Evolutionary conservation across 2,888 invertebrate species (phyloP).

Genomic region (Formica aserva): DNA sequence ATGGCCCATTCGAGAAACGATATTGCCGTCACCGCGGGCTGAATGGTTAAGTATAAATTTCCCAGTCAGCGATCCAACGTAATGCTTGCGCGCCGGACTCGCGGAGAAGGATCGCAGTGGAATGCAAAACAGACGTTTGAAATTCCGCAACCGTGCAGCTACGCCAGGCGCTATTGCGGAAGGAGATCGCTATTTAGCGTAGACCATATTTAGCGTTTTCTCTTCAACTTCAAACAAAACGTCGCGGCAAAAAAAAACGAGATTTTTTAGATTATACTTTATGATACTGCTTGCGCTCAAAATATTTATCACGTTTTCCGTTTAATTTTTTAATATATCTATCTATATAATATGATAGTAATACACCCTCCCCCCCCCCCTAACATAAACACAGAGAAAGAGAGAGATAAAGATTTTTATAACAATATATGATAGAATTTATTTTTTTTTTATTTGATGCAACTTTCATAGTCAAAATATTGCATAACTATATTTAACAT

Average conservation of each 20-base stretch:
- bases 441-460: neutral
- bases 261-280: slow-evolving; percentile 10
- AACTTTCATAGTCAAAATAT: neutral
- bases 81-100: slow-evolving; percentile 69
- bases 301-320: neutral
- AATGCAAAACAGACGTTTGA: slow-evolving; percentile 82
- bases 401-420: neutral
- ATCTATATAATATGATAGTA: neutral
- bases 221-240: slow-evolving; percentile 31
- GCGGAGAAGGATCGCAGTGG: slow-evolving; percentile 69
- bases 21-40: slow-evolving; percentile 72
- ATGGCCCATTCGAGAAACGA: slow-evolving; percentile 74
- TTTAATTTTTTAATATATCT: neutral
- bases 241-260: neutral
- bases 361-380: no score
- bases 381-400: neutral
- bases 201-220: slow-evolving; percentile 41
- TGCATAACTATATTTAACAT: neutral
- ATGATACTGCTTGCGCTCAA: neutral
- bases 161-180: slow-evolving; percentile 41
- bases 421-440: neutral
- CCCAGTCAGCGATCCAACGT: slow-evolving; percentile 76
- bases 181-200: slow-evolving; percentile 35
- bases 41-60: slow-evolving; percentile 80
- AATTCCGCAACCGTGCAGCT: slow-evolving; percentile 77